Conservation (phyloP, 2,797 vertebrate genomes). For the Sebastes aleutianus region DNA sequence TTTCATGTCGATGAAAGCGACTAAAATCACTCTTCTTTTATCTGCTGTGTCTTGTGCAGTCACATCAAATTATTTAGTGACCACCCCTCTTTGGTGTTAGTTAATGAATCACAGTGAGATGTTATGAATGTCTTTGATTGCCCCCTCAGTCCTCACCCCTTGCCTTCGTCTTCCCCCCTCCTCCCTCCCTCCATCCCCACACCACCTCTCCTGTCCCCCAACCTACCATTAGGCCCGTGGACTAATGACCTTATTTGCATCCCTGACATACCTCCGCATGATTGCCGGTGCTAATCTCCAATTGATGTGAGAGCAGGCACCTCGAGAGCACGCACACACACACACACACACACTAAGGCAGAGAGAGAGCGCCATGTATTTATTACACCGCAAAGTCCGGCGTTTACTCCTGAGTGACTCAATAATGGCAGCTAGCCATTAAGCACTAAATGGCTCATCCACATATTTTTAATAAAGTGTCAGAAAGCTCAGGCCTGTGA, state of each 20-base stretch:
- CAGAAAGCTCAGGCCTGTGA: slow-evolving; percentile 88
- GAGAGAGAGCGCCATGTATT: slow-evolving; percentile 86
- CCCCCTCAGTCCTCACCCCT: slow-evolving; percentile 60
- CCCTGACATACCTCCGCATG: slow-evolving; percentile 92
- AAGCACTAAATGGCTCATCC: slow-evolving; percentile 97
- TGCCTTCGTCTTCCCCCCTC: slow-evolving; percentile 61
- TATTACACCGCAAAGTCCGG: slow-evolving; percentile 79
- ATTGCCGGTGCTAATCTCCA: slow-evolving; percentile 94
- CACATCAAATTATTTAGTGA: slow-evolving; percentile 28
- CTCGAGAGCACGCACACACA: slow-evolving; percentile 72
- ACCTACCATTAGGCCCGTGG: slow-evolving; percentile 87
- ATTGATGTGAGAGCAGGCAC: slow-evolving; percentile 90
- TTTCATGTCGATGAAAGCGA: background rate
- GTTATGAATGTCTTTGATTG: slow-evolving; percentile 88
- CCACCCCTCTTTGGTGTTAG: slow-evolving; percentile 27
- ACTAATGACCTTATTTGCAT: slow-evolving; percentile 97
- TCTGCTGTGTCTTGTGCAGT: background rate
- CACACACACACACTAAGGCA: slow-evolving; percentile 79
- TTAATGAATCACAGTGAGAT: slow-evolving; percentile 70
- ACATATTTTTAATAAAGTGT: slow-evolving; percentile 96
- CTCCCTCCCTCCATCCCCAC: background rate
- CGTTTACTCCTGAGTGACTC: slow-evolving; percentile 84
- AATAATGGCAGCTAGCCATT: slow-evolving; percentile 96
- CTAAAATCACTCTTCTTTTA: background rate
- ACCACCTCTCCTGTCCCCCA: slow-evolving; percentile 17